Evolutionary conservation across 1,140 invertebrate genomes (phyloP).

Genomic region (Microplitis mediator): DNA sequence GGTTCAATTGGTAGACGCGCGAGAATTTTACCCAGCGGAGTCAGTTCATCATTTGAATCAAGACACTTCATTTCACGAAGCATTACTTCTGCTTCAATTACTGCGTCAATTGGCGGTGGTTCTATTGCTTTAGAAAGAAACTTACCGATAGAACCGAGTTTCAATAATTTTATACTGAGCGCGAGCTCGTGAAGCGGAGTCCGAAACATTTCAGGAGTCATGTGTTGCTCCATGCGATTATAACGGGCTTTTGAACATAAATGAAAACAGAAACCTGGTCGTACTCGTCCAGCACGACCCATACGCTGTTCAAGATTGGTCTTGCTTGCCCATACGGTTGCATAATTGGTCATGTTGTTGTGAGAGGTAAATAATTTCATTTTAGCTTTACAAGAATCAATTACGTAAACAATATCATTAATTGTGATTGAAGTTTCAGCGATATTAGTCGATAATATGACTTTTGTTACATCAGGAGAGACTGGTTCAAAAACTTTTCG

Average conservation of each 20-base stretch:
- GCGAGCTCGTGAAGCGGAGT: slow-evolving; percentile 92
- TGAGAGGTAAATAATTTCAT: slow-evolving; percentile 95
- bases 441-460: slow-evolving; percentile 91
- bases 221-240: slow-evolving; percentile 83
- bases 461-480: slow-evolving; percentile 74
- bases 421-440: slow-evolving; percentile 96
- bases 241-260: slow-evolving; percentile 79
- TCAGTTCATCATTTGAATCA: slow-evolving; percentile 82
- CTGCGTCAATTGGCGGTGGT: slow-evolving; percentile 91
- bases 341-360: slow-evolving; percentile 95
- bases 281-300: slow-evolving; percentile 88
- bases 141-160: slow-evolving; percentile 86
- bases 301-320: slow-evolving; percentile 91
- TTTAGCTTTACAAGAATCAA: slow-evolving; percentile 94
- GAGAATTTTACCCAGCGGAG: slow-evolving; percentile 88
- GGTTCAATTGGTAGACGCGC: slow-evolving; percentile 92
- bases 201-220: slow-evolving; percentile 94
- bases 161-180: slow-evolving; percentile 83
- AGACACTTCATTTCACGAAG: slow-evolving; percentile 85
- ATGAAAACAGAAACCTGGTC: slow-evolving; percentile 88
- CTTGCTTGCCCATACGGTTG: slow-evolving; percentile 90
- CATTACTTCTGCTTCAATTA: slow-evolving; percentile 86
- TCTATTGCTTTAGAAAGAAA: slow-evolving; percentile 94
- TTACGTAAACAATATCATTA: slow-evolving; percentile 94
- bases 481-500: slow-evolving; percentile 84